Evolutionary conservation across 2,113 vertebrate species (phyloP).

Genomic region (Pardalotus punctatus): DNA sequence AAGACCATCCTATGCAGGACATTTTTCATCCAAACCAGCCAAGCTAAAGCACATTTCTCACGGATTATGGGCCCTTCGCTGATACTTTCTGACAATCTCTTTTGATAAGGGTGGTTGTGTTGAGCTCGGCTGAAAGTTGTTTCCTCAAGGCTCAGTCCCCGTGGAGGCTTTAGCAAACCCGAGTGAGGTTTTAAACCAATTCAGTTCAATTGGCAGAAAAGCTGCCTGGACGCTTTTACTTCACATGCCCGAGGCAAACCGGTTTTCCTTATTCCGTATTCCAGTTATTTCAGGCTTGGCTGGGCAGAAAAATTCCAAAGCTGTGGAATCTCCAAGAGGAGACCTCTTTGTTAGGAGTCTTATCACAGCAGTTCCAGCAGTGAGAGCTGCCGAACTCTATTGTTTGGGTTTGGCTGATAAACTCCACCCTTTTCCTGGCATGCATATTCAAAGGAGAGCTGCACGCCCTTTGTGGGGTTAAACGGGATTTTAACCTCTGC

Average conservation of each 20-base stretch:
- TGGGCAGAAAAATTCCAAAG: not conserved
- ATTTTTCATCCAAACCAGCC: not conserved
- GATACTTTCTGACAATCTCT: not conserved
- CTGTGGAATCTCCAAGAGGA: not conserved
- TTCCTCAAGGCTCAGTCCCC: not conserved
- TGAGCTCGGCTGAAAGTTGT: not conserved
- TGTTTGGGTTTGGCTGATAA: not conserved
- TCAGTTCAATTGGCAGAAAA: slow-evolving; percentile 1
- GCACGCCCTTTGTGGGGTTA: not conserved
- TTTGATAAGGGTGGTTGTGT: not conserved
- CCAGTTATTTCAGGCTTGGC: not conserved
- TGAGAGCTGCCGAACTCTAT: not conserved
- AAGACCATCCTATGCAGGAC: not conserved
- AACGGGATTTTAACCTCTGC: not conserved
- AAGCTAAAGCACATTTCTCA: not conserved
- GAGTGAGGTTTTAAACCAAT: not conserved
- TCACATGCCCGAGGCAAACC: not conserved
- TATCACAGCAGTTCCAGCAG: not conserved
- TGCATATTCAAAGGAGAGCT: not conserved
- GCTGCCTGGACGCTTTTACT: not conserved
- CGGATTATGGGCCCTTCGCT: not conserved
- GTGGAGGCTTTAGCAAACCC: not conserved
- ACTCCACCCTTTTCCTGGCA: not conserved
- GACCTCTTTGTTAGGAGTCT: not conserved
- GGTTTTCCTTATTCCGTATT: not conserved